A percentile compares a stretch with the other conserved stretches of the same genome.
Conservation (phyloP, 2,113 vertebrate genomes). For the Petrocephalus zakoni region DNA sequence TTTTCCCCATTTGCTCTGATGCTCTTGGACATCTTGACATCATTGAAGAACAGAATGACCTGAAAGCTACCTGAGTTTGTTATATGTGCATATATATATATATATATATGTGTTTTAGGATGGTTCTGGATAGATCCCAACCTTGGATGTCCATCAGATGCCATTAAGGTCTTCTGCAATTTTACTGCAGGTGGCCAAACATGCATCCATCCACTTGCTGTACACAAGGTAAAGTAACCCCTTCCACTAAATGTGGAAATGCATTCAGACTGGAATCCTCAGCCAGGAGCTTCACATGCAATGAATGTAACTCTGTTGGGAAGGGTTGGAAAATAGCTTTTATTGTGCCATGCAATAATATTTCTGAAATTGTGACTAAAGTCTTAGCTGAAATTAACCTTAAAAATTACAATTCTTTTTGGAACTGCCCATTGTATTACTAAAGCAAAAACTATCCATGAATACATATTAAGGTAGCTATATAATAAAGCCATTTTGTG, state of each 20-base stretch:
- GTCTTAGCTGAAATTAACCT: not conserved
- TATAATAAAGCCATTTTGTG: not conserved
- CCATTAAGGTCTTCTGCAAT: slow-evolving; percentile 94
- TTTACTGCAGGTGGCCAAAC: slow-evolving; percentile 96
- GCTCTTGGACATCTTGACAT: not conserved
- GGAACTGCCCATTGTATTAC: not conserved
- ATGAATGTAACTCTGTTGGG: not conserved
- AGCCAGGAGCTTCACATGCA: not conserved
- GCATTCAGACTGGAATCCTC: not conserved
- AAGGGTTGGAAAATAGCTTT: not conserved
- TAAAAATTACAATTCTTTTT: not conserved
- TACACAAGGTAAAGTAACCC: slow-evolving; percentile 71
- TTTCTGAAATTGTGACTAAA: not conserved
- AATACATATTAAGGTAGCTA: not conserved
- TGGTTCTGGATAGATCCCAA: slow-evolving; percentile 98
- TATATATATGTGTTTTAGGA: slow-evolving; percentile 53
- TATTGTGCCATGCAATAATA: not conserved
- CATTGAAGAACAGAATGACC: not conserved
- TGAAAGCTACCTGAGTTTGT: not conserved
- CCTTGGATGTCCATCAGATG: slow-evolving; percentile 88
- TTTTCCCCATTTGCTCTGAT: not conserved
- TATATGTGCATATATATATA: not conserved
- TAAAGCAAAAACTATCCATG: not conserved
- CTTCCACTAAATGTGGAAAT: not conserved
- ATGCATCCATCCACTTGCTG: slow-evolving; percentile 75